Conservation (phyloP, 2,888 invertebrate genomes). For the Melanchra persicariae region DNA sequence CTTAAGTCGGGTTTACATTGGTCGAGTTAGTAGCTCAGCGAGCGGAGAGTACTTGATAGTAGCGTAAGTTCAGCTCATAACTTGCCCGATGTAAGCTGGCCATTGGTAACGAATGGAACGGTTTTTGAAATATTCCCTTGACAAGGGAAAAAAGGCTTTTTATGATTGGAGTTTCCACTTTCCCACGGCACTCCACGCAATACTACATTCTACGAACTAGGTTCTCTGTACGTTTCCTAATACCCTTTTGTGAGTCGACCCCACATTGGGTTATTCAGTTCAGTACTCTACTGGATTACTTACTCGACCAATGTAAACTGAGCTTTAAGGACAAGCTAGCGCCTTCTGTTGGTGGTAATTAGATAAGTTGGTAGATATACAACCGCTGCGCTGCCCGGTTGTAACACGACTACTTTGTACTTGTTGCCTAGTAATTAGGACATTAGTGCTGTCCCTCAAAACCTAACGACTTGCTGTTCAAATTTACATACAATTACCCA, state of each 20-base stretch:
- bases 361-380: conserved; percentile 80
- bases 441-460: conserved; percentile 42
- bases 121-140: neutral
- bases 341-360: conserved; percentile 80
- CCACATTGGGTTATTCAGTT: conserved; percentile 1
- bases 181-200: conserved; percentile 2
- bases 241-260: conserved; percentile 11
- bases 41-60: conserved; percentile 22
- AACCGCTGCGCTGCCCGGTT: conserved; percentile 66
- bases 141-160: no score
- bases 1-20: conserved; percentile 47
- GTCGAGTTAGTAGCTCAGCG: conserved; percentile 19
- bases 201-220: conserved; percentile 2
- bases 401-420: conserved; percentile 68
- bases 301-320: conserved; percentile 42
- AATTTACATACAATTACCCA: conserved; percentile 35
- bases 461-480: conserved; percentile 36
- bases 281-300: conserved; percentile 39
- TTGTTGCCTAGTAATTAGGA: conserved; percentile 61
- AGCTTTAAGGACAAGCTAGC: conserved; percentile 66
- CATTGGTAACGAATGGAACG: no score
- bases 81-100: conserved; percentile 8
- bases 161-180: neutral
- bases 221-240: neutral
- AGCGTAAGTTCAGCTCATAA: conserved; percentile 29